phyloP scores from a whole-genome alignment of 2,888 invertebrate species.

The Thera obeliscata region DNA sequence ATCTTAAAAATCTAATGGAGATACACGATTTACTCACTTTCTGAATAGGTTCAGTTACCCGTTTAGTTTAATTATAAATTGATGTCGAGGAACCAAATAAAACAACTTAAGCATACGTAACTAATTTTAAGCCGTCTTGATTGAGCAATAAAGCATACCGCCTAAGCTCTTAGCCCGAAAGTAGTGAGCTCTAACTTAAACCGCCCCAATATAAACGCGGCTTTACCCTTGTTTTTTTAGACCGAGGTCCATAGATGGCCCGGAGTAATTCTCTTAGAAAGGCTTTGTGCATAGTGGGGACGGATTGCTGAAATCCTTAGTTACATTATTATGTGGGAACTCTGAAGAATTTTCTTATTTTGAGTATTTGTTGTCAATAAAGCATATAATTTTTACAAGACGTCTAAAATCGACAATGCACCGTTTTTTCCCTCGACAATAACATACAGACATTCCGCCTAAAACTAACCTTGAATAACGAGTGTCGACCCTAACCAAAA shows the following conservation, averaged over 20 bases:
- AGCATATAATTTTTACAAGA: too few species aligned
- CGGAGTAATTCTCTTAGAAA: constrained; percentile 45
- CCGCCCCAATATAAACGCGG: constrained; percentile 59
- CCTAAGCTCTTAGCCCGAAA: constrained; percentile 49
- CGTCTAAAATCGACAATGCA: too few species aligned
- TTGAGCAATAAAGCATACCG: constrained; percentile 43
- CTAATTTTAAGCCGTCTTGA: constrained; percentile 37
- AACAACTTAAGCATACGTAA: constrained; percentile 29
- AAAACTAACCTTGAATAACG: too few species aligned
- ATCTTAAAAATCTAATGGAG: too few species aligned
- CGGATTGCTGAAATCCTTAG: constrained; percentile 22
- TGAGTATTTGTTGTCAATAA: not conserved
- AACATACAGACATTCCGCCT: too few species aligned
- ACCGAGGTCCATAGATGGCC: constrained; percentile 56
- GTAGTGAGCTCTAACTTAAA: constrained; percentile 56
- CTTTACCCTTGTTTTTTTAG: constrained; percentile 63
- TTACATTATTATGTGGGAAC: too few species aligned
- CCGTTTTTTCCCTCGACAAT: too few species aligned
- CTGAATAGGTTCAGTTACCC: not conserved
- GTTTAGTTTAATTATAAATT: constrained; percentile 12
- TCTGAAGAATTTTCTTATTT: not conserved
- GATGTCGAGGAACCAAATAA: constrained; percentile 25
- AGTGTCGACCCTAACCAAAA: too few species aligned
- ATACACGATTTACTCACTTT: not conserved
- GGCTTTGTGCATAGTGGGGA: constrained; percentile 36